These are phyloP conservation scores for Cheilinus undulatus DNA, from an alignment of 2,113 vertebrate species.

Conservation along the genomic window DNA sequence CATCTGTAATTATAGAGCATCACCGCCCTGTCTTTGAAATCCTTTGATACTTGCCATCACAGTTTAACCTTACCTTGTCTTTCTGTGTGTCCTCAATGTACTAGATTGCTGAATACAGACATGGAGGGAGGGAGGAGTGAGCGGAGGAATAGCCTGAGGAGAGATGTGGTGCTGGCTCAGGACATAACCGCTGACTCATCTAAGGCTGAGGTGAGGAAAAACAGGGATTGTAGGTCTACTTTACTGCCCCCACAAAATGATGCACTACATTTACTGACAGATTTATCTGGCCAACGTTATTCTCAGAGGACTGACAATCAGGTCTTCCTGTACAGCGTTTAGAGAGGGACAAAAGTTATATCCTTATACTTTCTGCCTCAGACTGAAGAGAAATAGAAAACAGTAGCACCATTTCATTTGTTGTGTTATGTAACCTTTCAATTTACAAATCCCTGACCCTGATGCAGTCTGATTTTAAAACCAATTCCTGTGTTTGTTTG, in stretches of 20 bases:
- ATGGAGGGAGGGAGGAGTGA: constrained; percentile 63
- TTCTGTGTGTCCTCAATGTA: constrained; percentile 30
- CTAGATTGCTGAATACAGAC: constrained; percentile 68
- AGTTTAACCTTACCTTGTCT: constrained; percentile 20
- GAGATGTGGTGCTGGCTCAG: constrained; percentile 57
- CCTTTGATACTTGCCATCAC: background rate
- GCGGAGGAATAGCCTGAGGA: constrained; percentile 72
- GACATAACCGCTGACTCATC: constrained; percentile 57
- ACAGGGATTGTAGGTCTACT: constrained; percentile 15
- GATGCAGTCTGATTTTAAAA: constrained; percentile 24
- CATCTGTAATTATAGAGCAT: constrained; percentile 4
- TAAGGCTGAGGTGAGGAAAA: constrained; percentile 70
- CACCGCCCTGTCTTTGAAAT: constrained; percentile 12
- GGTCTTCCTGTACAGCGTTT: constrained; percentile 2
- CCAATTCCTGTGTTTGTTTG: constrained; percentile 18
- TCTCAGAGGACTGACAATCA: constrained; percentile 2
- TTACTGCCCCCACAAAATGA: constrained; percentile 6
- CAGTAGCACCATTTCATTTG: constrained; percentile 18
- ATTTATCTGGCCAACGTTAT: background rate
- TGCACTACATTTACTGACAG: background rate
- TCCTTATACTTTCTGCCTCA: background rate
- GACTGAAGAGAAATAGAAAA: constrained; percentile 9
- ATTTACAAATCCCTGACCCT: constrained; percentile 17
- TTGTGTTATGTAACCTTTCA: constrained; percentile 5
- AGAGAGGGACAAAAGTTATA: background rate